These are phyloP conservation scores for Astur gentilis DNA, from an alignment of 2,113 vertebrate species.

Conservation along the genomic window DNA sequence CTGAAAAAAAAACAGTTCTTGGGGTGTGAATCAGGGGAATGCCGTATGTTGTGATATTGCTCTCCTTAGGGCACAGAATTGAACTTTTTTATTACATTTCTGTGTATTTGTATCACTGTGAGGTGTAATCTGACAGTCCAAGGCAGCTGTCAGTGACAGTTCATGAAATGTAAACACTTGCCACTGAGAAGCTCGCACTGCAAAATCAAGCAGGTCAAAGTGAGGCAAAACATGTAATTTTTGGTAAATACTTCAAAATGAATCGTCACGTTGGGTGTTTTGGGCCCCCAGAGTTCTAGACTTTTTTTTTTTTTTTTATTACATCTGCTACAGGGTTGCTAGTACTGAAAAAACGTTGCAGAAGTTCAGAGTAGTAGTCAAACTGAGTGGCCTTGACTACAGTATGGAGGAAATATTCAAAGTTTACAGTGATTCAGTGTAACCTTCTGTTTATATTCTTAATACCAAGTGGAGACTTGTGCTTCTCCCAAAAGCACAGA, in stretches of 20 bases:
- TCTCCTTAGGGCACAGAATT: neutral
- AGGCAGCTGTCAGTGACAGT: neutral
- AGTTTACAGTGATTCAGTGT: neutral
- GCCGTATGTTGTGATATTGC: accelerated
- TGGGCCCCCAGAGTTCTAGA: neutral
- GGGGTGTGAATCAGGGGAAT: neutral
- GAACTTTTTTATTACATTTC: neutral
- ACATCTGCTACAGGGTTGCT: neutral
- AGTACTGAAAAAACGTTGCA: neutral
- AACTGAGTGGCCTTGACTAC: neutral
- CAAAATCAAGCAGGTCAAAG: neutral
- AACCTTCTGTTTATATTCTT: neutral
- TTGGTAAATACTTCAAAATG: neutral
- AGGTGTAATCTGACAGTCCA: neutral
- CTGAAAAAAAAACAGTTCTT: accelerated
- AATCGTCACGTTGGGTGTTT: accelerated
- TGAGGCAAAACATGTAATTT: neutral
- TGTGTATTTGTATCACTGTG: neutral
- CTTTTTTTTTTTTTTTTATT: neutral
- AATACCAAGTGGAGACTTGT: neutral
- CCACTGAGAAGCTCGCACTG: neutral
- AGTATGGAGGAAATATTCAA: neutral
- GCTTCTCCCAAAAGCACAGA: neutral
- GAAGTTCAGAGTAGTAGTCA: neutral
- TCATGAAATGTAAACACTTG: neutral